phyloP scores from a whole-genome alignment of 2,797 vertebrate genomes.

The Coccyzus lansbergi region DNA sequence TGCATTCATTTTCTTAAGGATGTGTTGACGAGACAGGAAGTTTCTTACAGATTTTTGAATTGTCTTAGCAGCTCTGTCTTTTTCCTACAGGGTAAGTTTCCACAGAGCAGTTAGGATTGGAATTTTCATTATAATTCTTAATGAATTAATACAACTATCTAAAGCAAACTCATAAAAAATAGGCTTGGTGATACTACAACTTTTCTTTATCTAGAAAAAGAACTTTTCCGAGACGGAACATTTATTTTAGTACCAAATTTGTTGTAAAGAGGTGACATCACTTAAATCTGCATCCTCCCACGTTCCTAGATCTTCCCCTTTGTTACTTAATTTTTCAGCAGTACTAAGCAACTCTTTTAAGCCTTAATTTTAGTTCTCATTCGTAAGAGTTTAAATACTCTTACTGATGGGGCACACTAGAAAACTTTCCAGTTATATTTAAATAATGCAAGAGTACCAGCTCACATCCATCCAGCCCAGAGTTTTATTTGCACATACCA shows the following conservation, averaged over 20 bases:
- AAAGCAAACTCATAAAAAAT: background rate
- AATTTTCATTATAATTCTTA: background rate
- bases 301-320: background rate
- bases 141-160: background rate
- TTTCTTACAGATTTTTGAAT: constrained; percentile 78
- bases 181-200: background rate
- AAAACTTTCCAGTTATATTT: background rate
- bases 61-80: constrained; percentile 81
- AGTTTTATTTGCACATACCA: background rate
- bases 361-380: background rate
- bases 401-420: background rate
- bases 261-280: background rate
- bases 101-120: background rate
- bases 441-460: background rate
- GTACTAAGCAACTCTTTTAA: background rate
- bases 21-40: constrained; percentile 77
- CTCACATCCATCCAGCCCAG: background rate
- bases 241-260: background rate
- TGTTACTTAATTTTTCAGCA: background rate
- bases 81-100: constrained; percentile 74
- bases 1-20: constrained; percentile 73
- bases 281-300: background rate
- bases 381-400: background rate
- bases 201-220: background rate
- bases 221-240: background rate